Evolutionary conservation across 2,113 vertebrate species (phyloP).

Genomic region (Tupaia tana): DNA sequence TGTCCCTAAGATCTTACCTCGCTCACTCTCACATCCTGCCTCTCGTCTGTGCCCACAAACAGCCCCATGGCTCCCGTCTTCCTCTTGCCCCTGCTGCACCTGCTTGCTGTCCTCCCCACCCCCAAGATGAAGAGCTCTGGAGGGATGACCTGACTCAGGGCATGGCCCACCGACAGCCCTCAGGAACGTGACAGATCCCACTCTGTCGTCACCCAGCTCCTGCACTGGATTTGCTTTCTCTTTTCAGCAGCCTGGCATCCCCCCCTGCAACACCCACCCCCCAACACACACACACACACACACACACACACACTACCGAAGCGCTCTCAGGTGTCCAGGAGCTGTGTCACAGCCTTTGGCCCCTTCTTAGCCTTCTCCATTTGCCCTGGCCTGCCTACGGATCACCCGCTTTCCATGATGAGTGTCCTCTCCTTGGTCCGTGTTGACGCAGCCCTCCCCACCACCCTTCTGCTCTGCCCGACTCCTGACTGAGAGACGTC

Average conservation of each 20-base stretch:
- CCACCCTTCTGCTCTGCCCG: neutral
- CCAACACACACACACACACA: no score
- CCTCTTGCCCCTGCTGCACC: neutral
- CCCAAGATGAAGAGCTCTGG: no score
- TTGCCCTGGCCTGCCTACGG: neutral
- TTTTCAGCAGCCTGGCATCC: neutral
- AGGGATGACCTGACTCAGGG: no score
- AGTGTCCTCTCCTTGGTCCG: neutral
- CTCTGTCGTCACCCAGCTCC: neutral
- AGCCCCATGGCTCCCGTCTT: fast-evolving
- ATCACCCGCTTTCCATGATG: neutral
- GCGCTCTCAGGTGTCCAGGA: no score
- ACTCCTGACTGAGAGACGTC: neutral
- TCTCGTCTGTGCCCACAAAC: neutral
- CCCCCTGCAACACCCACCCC: no score
- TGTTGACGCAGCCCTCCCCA: neutral
- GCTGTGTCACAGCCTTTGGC: neutral
- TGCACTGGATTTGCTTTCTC: neutral
- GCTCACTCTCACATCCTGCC: neutral
- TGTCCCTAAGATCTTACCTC: neutral
- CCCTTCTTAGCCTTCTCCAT: neutral
- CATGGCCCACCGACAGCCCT: no score
- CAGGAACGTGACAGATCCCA: no score
- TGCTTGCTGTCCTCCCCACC: no score
- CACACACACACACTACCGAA: neutral